Evolutionary conservation across 2,797 vertebrate species (phyloP), one percentile per base, ranked within the genome.

Genomic region (Chelonia mydas): DNA sequence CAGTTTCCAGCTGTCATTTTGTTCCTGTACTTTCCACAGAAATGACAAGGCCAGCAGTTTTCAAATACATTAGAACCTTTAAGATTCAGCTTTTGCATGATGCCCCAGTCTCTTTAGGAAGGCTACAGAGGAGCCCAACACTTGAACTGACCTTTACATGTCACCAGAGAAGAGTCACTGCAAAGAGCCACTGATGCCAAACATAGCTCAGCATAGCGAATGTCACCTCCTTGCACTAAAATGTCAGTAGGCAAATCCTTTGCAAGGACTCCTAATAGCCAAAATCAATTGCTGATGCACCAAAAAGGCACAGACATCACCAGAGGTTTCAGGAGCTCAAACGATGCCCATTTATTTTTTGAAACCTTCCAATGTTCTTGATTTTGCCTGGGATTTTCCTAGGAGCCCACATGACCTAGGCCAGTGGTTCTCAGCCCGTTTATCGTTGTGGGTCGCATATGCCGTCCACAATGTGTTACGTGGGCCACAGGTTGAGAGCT

Each of bases 231-330:
- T 16, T 49, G 11, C 0, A 11, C 59, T 31, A 31, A 93, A 96
- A 97, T 95, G 94, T 89, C 96, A 95, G 88, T 8, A 82, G 86
- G 86, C 2, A 91, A 93, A 90, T 86, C 65, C 19, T 68, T 11
- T 5, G 78, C 65, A 89, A 90, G 65, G 37, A 76, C 31, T 17
- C 33, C 4, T 93, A 77, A 57, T 41, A 16, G 10, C 21, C 83
- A 87, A 86, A 88, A 33, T 6, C 33, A 83, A 80, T 53, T 81
- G 65, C 86, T 84, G n/a, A 11, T 59, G 49, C 78, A 74, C 17
- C 90, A 16, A 57, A 77, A 74, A 25, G 59, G 12, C 28, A 61
- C 59, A 31, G 28, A 31, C 12, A 11, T 12, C n/a, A 31, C 57
- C 51, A 11, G 10, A 4, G 28, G 23, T 11, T 90, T 54, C 3